These are phyloP conservation scores for Xenops minutus DNA, from an alignment of 2,797 vertebrate genomes.

Conservation along the genomic window DNA sequence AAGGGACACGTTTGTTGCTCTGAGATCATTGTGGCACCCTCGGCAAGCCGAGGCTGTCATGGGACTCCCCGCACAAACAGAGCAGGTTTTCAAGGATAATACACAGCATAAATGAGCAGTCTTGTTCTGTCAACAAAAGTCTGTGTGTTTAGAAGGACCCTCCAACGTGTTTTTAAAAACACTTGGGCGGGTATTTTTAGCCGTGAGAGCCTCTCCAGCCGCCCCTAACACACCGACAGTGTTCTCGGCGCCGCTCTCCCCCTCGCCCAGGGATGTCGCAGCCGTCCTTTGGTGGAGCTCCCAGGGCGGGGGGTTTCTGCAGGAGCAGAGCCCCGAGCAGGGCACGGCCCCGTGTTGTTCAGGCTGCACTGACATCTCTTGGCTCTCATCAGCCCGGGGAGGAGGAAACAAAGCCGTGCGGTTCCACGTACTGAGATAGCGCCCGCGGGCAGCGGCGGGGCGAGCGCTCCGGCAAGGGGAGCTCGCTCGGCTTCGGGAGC, in stretches of 20 bases:
- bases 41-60: background rate
- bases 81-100: slow-evolving; percentile 51
- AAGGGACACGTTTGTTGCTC: background rate
- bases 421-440: background rate
- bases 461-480: background rate
- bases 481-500: background rate
- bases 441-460: background rate
- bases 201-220: background rate
- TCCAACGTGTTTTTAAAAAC: slow-evolving; percentile 1
- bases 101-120: background rate
- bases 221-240: background rate
- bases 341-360: background rate
- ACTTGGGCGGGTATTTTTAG: slow-evolving; percentile 31
- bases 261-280: background rate
- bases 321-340: background rate
- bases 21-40: slow-evolving; percentile 28
- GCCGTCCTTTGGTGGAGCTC: background rate
- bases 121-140: slow-evolving; percentile 2
- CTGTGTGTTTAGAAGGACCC: slow-evolving; percentile 1
- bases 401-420: background rate
- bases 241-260: background rate
- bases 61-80: slow-evolving; percentile 22
- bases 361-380: slow-evolving; percentile 2
- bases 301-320: background rate
- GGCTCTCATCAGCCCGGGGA: slow-evolving; percentile 11